Percentiles rank a stretch among this genome's conserved stretches.
Evolutionary conservation across 1,140 invertebrate species (phyloP).

Genomic region (Drosophila athabasca): DNA sequence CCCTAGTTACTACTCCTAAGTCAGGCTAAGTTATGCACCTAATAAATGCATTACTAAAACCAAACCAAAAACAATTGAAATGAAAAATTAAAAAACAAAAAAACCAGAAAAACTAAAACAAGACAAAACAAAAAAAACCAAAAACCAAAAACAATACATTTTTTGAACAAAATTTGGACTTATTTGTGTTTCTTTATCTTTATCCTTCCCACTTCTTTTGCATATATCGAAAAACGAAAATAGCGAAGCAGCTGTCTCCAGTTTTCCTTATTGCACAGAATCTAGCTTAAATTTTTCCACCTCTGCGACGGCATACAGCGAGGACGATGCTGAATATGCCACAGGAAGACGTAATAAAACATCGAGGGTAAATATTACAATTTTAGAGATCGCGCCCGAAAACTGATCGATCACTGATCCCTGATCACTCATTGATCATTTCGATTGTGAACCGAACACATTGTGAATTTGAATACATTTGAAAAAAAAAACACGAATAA

Average conservation of each 20-base stretch:
- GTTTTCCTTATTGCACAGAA: conserved; percentile 84
- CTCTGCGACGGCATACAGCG: conserved; percentile 84
- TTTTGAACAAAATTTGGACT: conserved; percentile 80
- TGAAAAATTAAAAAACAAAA: conserved; percentile 23
- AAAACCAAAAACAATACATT: conserved; percentile 36
- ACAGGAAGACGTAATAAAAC: conserved; percentile 85
- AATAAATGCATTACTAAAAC: conserved; percentile 79
- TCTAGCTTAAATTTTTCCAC: conserved; percentile 84
- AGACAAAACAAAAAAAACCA: conserved; percentile 37
- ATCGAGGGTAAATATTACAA: conserved; percentile 84
- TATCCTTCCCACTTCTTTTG: conserved; percentile 81
- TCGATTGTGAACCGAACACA: conserved; percentile 18
- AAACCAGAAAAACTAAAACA: conserved; percentile 32
- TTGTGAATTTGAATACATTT: too few species aligned
- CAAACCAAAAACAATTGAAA: conserved; percentile 22
- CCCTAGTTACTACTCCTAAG: conserved; percentile 53
- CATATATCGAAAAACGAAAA: conserved; percentile 74
- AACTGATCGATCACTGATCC: too few species aligned
- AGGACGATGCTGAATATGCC: conserved; percentile 85
- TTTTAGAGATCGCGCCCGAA: conserved; percentile 63
- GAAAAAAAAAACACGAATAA: conserved; percentile 19
- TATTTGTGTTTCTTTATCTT: conserved; percentile 79
- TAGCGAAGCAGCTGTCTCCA: conserved; percentile 83
- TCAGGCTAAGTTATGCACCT: conserved; percentile 68
- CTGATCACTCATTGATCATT: conserved; percentile 18